These are phyloP conservation scores for Macrostomum lignano DNA, from an alignment of 1,140 invertebrate species.

Conservation along the genomic window DNA sequence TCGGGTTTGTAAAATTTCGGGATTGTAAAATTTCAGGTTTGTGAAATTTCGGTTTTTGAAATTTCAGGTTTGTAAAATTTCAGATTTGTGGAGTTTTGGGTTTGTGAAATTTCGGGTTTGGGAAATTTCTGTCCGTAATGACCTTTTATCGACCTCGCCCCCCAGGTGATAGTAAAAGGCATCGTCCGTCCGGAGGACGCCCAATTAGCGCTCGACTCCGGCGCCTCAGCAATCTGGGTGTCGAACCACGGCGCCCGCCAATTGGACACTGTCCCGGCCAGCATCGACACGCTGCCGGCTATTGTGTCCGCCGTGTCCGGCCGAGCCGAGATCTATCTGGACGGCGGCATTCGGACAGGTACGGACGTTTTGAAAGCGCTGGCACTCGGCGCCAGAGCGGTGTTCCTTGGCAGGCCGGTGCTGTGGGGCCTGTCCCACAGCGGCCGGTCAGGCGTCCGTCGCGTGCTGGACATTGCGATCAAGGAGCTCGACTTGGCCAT, in stretches of 20 bases:
- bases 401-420: constrained; percentile 58
- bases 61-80: too few species aligned
- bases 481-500: too few species aligned
- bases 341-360: constrained; percentile 54
- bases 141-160: too few species aligned
- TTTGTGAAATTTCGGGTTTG: too few species aligned
- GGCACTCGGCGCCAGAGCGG: constrained; percentile 50
- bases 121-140: too few species aligned
- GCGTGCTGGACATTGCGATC: too few species aligned
- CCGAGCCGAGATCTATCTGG: constrained; percentile 46
- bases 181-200: constrained; percentile 60
- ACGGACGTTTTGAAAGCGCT: constrained; percentile 67
- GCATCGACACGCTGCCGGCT: constrained; percentile 44
- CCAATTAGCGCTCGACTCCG: constrained; percentile 38
- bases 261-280: constrained; percentile 49
- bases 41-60: too few species aligned
- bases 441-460: too few species aligned
- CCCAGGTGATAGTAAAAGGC: constrained; percentile 51
- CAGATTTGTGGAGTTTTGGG: too few species aligned
- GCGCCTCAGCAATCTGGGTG: constrained; percentile 47
- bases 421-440: constrained; percentile 73
- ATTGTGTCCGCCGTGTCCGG: constrained; percentile 43
- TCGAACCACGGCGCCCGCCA: constrained; percentile 72
- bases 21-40: too few species aligned
- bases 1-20: too few species aligned